Percentiles rank a stretch among this genome's conserved stretches.
Evolutionary conservation across 2,113 vertebrate genomes (phyloP).

Genomic region (Columbina picui): DNA sequence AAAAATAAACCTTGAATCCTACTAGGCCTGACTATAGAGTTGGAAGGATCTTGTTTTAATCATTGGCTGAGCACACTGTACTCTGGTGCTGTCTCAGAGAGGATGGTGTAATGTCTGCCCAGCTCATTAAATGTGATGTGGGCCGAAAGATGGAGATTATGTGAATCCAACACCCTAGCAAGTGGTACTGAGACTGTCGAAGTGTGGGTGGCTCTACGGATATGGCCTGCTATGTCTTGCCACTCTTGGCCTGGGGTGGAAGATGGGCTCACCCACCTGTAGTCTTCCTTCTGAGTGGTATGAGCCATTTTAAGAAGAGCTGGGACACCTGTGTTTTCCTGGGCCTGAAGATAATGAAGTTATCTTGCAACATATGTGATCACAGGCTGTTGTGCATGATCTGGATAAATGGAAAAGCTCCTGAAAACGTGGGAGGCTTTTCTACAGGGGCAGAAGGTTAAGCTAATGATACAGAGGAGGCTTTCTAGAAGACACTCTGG

Average conservation of each 20-base stretch:
- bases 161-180: neutral
- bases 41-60: neutral
- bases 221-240: neutral
- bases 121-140: neutral
- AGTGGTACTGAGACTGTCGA: neutral
- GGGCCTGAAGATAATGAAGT: neutral
- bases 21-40: neutral
- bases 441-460: neutral
- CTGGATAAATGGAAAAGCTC: neutral
- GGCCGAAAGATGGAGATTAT: neutral
- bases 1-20: neutral
- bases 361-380: fast-evolving
- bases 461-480: neutral
- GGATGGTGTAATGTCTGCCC: fast-evolving
- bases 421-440: neutral
- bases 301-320: neutral
- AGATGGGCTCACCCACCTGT: fast-evolving
- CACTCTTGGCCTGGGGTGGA: neutral
- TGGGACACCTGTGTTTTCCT: neutral
- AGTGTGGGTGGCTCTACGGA: neutral
- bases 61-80: neutral
- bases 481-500: neutral
- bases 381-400: neutral
- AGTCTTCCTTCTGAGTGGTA: neutral
- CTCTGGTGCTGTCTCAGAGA: neutral